phyloP scores from a whole-genome alignment of 2,797 vertebrate genomes.

The Alfaro cultratus region DNA sequence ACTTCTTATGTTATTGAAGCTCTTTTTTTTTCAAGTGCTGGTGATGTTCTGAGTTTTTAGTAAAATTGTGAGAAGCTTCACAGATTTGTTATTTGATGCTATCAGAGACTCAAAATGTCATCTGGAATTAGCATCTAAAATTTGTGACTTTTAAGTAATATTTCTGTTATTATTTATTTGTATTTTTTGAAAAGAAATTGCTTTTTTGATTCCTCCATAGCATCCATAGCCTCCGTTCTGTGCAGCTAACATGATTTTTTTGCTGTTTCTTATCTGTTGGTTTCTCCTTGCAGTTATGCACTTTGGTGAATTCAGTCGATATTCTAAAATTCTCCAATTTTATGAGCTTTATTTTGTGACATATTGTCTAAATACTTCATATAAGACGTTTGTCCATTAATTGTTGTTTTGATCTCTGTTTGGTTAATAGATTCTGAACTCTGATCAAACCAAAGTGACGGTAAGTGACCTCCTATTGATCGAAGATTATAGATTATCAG shows the following conservation, averaged over 20 bases:
- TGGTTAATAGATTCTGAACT: neutral
- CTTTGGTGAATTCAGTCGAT: neutral
- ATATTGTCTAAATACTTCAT: neutral
- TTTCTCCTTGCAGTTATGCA: neutral
- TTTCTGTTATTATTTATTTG: neutral
- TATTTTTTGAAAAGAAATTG: neutral
- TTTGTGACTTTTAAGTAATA: neutral
- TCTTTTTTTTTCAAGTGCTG: no score
- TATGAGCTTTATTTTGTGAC: neutral
- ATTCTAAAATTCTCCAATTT: neutral
- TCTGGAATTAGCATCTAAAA: neutral
- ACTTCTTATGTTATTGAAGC: no score
- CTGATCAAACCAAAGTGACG: no score
- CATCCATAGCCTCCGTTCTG: no score
- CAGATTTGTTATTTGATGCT: neutral
- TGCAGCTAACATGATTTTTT: neutral
- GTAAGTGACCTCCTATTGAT: neutral
- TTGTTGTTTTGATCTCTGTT: neutral
- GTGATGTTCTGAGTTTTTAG: no score
- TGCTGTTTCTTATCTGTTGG: neutral
- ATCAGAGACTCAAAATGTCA: neutral
- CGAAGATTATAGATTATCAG: neutral
- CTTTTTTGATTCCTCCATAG: no score
- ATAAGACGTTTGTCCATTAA: neutral
- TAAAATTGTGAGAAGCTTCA: neutral